phyloP scores from a whole-genome alignment of 2,113 vertebrate genomes.

The Leiothrix lutea region DNA sequence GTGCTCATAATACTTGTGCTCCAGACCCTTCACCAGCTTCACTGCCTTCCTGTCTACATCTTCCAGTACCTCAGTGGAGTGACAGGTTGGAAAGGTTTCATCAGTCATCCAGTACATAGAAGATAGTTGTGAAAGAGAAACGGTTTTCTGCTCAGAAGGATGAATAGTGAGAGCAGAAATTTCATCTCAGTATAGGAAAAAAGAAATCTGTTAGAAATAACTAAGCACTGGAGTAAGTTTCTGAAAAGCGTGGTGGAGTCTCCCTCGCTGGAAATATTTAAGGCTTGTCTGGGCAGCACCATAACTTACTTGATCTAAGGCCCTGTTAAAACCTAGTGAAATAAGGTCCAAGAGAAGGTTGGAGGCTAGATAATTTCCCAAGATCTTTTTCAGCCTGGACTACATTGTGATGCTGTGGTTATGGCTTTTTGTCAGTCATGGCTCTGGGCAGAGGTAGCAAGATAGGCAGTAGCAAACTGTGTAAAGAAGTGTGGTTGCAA shows the following conservation, averaged over 20 bases:
- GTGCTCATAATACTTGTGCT: background rate
- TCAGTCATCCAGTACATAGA: background rate
- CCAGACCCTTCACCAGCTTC: background rate
- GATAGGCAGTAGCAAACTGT: background rate
- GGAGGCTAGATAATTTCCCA: background rate
- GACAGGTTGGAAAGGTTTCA: background rate
- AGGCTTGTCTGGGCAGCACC: background rate
- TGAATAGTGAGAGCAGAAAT: background rate
- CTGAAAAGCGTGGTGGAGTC: background rate
- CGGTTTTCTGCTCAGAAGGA: background rate
- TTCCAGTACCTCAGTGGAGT: background rate
- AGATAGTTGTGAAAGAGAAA: background rate
- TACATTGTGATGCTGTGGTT: rapidly evolving
- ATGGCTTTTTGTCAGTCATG: background rate
- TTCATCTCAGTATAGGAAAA: background rate
- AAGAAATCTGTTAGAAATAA: background rate
- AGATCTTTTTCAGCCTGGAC: background rate
- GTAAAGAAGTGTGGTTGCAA: background rate
- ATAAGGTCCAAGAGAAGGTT: background rate
- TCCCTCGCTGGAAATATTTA: background rate
- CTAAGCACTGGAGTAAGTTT: background rate
- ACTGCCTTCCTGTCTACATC: background rate
- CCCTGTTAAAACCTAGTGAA: background rate
- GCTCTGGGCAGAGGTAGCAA: background rate
- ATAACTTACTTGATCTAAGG: background rate